Evolutionary conservation across 2,888 invertebrate genomes (phyloP).

Genomic region (Hirtodrosophila confusa): DNA sequence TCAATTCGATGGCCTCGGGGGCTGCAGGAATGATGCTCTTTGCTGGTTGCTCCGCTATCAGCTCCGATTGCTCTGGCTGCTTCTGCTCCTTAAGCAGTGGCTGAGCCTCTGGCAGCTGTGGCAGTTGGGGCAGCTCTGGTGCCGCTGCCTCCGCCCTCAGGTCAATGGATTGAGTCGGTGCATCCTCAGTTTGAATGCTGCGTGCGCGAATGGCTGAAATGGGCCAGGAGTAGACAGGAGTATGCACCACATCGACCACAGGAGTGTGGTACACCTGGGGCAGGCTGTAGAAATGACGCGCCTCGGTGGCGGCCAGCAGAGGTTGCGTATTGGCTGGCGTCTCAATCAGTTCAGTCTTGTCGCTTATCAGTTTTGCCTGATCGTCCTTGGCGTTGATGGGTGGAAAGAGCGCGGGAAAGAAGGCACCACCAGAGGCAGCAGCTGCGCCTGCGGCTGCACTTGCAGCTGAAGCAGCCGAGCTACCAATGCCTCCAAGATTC

Average conservation of each 20-base stretch:
- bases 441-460: slow-evolving; percentile 48
- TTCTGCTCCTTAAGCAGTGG: slow-evolving; percentile 49
- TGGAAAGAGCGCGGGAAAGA: slow-evolving; percentile 71
- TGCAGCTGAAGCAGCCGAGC: slow-evolving; percentile 54
- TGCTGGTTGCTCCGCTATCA: slow-evolving; percentile 40
- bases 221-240: slow-evolving; percentile 73
- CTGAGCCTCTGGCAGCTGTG: slow-evolving; percentile 25
- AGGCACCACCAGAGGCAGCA: slow-evolving; percentile 62
- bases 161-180: slow-evolving; percentile 41
- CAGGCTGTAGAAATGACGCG: slow-evolving; percentile 77
- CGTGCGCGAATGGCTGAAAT: slow-evolving; percentile 78
- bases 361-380: slow-evolving; percentile 48
- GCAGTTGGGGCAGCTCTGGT: not conserved
- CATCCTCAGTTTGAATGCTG: slow-evolving; percentile 64
- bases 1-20: slow-evolving; percentile 55
- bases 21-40: slow-evolving; percentile 47
- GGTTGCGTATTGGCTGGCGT: slow-evolving; percentile 75
- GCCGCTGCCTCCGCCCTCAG: slow-evolving; percentile 30
- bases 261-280: slow-evolving; percentile 77
- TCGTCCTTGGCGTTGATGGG: slow-evolving; percentile 41
- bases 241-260: slow-evolving; percentile 79
- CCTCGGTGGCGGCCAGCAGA: slow-evolving; percentile 65
- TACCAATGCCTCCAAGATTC: slow-evolving; percentile 26
- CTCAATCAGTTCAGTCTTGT: slow-evolving; percentile 66
- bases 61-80: slow-evolving; percentile 22